Conservation (phyloP, 53 echinoderm and acorn worm species). For the Astropecten irregularis region DNA sequence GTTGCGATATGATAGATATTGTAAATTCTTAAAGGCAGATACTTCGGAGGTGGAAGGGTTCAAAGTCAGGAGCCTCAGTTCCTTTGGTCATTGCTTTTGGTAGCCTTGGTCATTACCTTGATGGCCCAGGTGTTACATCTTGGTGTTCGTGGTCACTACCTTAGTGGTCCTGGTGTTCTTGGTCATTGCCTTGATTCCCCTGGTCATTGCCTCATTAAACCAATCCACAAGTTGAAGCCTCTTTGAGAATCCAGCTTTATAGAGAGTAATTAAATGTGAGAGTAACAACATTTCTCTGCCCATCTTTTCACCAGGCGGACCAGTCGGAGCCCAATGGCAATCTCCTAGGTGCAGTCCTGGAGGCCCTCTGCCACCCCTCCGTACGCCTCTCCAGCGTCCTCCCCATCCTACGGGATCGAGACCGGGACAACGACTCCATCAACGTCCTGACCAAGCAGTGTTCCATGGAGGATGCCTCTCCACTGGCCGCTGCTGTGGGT, state of each 20-base stretch:
- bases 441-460: constrained; percentile 60
- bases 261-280: too few relatives aligned
- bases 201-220: too few relatives aligned
- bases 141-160: too few relatives aligned
- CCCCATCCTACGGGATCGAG: constrained; percentile 78
- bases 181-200: too few relatives aligned
- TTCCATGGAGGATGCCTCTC: constrained; percentile 77
- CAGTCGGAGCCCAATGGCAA: constrained; percentile 63
- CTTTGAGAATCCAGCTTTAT: too few relatives aligned
- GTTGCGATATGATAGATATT: background rate
- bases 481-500: constrained; percentile 50
- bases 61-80: too few relatives aligned
- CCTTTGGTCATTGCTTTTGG: too few relatives aligned
- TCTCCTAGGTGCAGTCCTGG: constrained; percentile 86
- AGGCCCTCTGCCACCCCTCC: constrained; percentile 89
- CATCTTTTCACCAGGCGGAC: constrained; percentile 10
- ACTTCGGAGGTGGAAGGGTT: background rate
- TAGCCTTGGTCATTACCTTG: too few relatives aligned
- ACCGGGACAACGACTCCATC: constrained; percentile 41
- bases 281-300: too few relatives aligned
- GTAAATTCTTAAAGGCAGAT: background rate
- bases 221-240: too few relatives aligned
- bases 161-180: too few relatives aligned
- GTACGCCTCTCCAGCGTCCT: constrained; percentile 90
- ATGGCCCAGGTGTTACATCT: too few relatives aligned